phyloP scores from a whole-genome alignment of 2,888 invertebrate genomes.

The Drosophila heteroneura region DNA sequence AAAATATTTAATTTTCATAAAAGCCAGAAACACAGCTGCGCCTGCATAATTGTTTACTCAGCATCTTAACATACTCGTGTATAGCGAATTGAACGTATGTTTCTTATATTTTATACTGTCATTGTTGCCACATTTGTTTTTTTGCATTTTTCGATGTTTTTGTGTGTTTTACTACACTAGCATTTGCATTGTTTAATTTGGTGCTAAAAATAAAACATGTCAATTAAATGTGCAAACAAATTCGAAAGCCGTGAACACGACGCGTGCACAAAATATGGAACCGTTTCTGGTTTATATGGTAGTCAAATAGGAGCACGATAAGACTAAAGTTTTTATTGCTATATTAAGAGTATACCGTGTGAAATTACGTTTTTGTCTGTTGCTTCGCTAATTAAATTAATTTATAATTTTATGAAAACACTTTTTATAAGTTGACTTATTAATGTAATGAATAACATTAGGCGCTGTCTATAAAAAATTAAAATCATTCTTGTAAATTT shows the following conservation, averaged over 20 bases:
- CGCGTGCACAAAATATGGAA: slow-evolving; percentile 40
- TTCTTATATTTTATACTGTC: slow-evolving; percentile 41
- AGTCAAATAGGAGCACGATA: slow-evolving; percentile 43
- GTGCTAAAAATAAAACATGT: slow-evolving; percentile 67
- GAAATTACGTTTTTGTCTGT: not conserved
- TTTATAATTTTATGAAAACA: not conserved
- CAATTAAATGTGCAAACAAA: slow-evolving; percentile 69
- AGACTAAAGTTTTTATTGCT: slow-evolving; percentile 1
- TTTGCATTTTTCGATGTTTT: slow-evolving; percentile 26
- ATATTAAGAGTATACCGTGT: slow-evolving; percentile 18
- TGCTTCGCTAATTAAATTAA: not conserved
- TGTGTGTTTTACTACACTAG: slow-evolving; percentile 30
- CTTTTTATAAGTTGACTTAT: not conserved
- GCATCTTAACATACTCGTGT: slow-evolving; percentile 53
- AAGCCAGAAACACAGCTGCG: slow-evolving; percentile 35
- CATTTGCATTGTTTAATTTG: slow-evolving; percentile 62
- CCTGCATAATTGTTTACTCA: slow-evolving; percentile 58
- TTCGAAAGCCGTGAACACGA: slow-evolving; percentile 32
- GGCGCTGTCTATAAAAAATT: not conserved
- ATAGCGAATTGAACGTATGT: slow-evolving; percentile 41
- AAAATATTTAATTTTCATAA: slow-evolving; percentile 64
- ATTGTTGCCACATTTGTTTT: slow-evolving; percentile 25
- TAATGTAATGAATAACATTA: not conserved
- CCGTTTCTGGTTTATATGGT: slow-evolving; percentile 39
- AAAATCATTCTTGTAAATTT: not conserved